phyloP scores from a whole-genome alignment of 2,113 vertebrate genomes.

The Cervus canadensis region DNA sequence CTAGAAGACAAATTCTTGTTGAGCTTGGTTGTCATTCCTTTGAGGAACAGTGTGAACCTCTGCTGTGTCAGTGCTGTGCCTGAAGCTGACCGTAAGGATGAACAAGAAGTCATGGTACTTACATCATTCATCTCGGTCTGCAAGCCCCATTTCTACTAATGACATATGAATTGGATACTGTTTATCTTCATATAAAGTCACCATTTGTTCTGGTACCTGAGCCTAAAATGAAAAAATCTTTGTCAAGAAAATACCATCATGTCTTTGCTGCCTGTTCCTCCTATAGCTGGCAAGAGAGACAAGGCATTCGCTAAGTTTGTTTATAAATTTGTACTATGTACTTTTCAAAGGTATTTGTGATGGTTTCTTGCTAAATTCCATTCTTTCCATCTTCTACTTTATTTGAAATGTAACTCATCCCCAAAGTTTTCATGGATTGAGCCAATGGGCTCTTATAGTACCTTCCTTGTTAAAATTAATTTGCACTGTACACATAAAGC shows the following conservation, averaged over 20 bases:
- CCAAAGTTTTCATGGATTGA: not conserved
- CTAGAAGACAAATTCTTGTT: not conserved
- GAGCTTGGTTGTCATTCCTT: not conserved
- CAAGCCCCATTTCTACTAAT: constrained; percentile 88
- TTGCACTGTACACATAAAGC: not conserved
- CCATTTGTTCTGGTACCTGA: constrained; percentile 80
- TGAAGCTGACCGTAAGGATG: not conserved
- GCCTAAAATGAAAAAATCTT: constrained; percentile 77
- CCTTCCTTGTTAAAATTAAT: not conserved
- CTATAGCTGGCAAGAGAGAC: not conserved
- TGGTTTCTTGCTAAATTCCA: constrained; percentile 15
- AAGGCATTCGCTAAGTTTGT: not conserved
- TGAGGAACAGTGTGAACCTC: not conserved
- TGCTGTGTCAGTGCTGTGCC: not conserved
- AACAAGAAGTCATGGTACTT: constrained; percentile 34
- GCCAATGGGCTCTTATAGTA: not conserved
- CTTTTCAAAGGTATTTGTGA: not conserved
- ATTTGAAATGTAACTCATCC: not conserved
- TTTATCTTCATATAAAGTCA: constrained; percentile 84
- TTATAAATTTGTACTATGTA: not conserved
- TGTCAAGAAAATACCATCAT: constrained; percentile 1
- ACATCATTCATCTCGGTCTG: constrained; percentile 80
- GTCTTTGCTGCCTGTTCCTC: not conserved
- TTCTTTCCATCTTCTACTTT: not conserved
- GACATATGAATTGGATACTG: constrained; percentile 82